Evolutionary conservation across 92 coral and sea anemone genomes (phyloP).

Genomic region (Nematostella vectensis): DNA sequence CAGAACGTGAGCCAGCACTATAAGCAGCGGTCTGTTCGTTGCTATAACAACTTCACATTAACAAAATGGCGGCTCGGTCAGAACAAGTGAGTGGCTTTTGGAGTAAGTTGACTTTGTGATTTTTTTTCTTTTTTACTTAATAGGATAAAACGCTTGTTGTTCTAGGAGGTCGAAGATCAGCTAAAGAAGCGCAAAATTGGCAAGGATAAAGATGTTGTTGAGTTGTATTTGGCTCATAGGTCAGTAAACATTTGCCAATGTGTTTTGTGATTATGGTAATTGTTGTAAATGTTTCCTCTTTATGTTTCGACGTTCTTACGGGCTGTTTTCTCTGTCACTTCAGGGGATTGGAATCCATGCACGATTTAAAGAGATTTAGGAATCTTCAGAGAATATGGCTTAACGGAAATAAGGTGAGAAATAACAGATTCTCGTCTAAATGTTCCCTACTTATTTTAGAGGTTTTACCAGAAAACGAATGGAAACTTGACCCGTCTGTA

Average conservation of each 20-base stretch:
- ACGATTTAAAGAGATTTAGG: constrained; percentile 50
- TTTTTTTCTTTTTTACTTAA: background rate
- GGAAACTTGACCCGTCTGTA: too few species aligned
- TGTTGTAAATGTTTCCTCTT: constrained; percentile 1
- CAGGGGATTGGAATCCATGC: constrained; percentile 59
- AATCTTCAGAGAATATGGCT: constrained; percentile 88
- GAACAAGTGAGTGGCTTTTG: constrained; percentile 27
- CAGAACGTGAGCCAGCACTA: constrained; percentile 11
- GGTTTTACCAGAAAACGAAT: too few species aligned
- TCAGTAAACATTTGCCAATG: too few species aligned
- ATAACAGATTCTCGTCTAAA: too few species aligned
- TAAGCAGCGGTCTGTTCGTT: constrained; percentile 28
- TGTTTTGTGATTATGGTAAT: constrained; percentile 1
- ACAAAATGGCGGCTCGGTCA: constrained; percentile 61
- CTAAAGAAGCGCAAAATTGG: constrained; percentile 49
- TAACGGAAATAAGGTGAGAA: constrained; percentile 84
- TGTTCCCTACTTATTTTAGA: too few species aligned
- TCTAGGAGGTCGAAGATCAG: constrained; percentile 63
- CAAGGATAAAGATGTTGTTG: constrained; percentile 74
- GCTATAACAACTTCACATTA: constrained; percentile 40
- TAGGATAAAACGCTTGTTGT: background rate
- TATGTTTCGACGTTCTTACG: background rate
- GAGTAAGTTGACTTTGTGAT: constrained; percentile 1
- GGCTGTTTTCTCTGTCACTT: background rate
- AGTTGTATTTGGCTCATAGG: constrained; percentile 73